Conservation (phyloP, 2,113 vertebrate genomes). For the Saccopteryx bilineata region DNA sequence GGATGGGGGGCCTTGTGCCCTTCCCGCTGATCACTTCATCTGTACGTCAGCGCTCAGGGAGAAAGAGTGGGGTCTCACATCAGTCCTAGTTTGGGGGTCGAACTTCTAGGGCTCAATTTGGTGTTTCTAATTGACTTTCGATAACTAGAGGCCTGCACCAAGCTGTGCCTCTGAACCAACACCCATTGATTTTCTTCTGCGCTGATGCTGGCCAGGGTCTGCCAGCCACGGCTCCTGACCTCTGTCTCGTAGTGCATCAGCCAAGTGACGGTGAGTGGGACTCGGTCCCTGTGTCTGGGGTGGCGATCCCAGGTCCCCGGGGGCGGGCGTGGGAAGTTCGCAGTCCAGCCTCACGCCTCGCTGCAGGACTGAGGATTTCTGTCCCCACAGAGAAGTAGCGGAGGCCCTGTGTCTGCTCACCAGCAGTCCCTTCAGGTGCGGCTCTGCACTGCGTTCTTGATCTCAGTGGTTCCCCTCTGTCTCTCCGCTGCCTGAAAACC, state of each 20-base stretch:
- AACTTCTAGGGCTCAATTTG: neutral
- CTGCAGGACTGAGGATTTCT: neutral
- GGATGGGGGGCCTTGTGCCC: neutral
- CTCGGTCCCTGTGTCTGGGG: no score
- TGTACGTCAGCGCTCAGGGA: rapidly evolving
- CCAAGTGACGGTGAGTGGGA: rapidly evolving
- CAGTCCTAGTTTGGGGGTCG: neutral
- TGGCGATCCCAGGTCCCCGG: neutral
- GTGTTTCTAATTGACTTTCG: neutral
- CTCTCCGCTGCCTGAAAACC: neutral
- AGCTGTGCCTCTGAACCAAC: neutral
- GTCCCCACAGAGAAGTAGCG: neutral
- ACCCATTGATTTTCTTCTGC: neutral
- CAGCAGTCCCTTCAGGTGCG: neutral
- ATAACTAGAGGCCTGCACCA: no score
- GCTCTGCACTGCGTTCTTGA: neutral
- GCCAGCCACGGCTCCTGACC: rapidly evolving
- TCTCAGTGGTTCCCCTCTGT: neutral
- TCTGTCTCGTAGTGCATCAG: neutral
- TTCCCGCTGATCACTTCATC: neutral
- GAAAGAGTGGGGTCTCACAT: neutral
- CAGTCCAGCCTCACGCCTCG: neutral
- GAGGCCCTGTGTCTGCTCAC: neutral
- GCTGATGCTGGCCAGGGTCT: neutral
- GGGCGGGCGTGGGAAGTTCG: rapidly evolving